Evolutionary conservation across 2,888 invertebrate species (phyloP), one percentile per base, ranked within the genome.

Genomic region (Prosopocoilus inquinatus): DNA sequence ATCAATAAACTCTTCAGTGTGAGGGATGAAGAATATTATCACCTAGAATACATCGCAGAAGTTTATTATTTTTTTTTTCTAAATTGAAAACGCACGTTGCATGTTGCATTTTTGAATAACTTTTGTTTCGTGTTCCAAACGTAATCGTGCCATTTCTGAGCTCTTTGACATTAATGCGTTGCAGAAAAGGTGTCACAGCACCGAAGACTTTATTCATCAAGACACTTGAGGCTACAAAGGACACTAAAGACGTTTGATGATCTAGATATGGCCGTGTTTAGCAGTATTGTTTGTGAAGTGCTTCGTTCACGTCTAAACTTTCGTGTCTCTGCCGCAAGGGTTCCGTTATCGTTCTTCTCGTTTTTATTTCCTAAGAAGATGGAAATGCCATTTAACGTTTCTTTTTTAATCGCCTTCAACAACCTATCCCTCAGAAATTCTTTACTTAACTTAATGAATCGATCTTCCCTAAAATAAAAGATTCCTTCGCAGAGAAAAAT

Each of bases 1-100:
- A 65, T 65, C 65, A 65, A 65, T 65, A 65, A 63, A 58, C 57
- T 56, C 58, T 58, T 62, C 58, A 64, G 58, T 62, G 55, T 60
- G 54, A 60, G 58, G 54, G 63, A 64, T 63, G 63, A 60, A 58
- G 53, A 57, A 53, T 53, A 51, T 58, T 58, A 59, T 59, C 62
- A 61, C 57, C 55, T 59, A 49, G 7, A 15, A 47, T 11, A 11
- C 20, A 43, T 43, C 12, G 20, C 11, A 20, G 15, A 9, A 11
- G 15, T 43, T n/a, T n/a, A n/a, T n/a, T n/a, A n/a, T n/a, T 12
- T 46, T 8, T 46, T 16, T 28, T 46, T 47, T 13, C 12, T n/a
- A n/a, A n/a, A 34, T 34, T n/a, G n/a, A 34, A 36, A 36, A 11
- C 2, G 2, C 9, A 34, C 4, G 9, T 13, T 47, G 15, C 35